Base-by-base conservation (phyloP, 2,797 vertebrate species). In the Picus viridis region DNA sequence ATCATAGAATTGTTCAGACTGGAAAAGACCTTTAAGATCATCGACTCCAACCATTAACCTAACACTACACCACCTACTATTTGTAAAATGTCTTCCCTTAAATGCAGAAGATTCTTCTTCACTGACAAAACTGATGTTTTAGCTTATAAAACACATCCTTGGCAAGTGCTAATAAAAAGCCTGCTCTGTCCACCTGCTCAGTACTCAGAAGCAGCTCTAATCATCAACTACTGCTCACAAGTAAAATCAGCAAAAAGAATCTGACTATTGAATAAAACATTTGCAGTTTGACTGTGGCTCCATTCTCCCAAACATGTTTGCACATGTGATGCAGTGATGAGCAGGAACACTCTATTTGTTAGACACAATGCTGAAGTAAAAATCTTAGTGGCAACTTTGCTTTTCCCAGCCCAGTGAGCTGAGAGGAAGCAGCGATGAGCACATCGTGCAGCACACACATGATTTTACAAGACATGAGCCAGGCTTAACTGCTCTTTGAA, bases 401-500 rank as follows among this genome's bases (percentile, higher is more conserved):
- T 64, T 54, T 68, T 71, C 27, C 41, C 51, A 73, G 57, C 43
- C 65, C 41, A 11, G 34, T 8, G 43, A 67, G 81, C 12, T 18
- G 54, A 32, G 34, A 47, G 47, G 71, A 88, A 76, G 68, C 71
- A 57, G 83, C 0, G 1, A 73, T 63, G 17, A 59, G 71, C 67
- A 59, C 47, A 3, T 36, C 1, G 18, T 51, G 63, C 71, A 58
- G 41, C 56, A 24, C 2, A 0, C 7, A 15, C 1, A 0, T 32
- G 20, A 34, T 83, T 83, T 75, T 79, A 67, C 29, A 75, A 47
- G 47, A 61, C 57, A 34, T 5, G 3, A 91, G 72, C 83, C 62
- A 62, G 88, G 83, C 71, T 95, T 76, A 82, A 39, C 49, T 36
- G 59, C 39, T 68, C 77, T 96, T 78, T 90, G 92, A 90, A 92